Evolutionary conservation across 2,888 invertebrate genomes (phyloP), one percentile per base, ranked within the genome.

Genomic region (Formica aserva): DNA sequence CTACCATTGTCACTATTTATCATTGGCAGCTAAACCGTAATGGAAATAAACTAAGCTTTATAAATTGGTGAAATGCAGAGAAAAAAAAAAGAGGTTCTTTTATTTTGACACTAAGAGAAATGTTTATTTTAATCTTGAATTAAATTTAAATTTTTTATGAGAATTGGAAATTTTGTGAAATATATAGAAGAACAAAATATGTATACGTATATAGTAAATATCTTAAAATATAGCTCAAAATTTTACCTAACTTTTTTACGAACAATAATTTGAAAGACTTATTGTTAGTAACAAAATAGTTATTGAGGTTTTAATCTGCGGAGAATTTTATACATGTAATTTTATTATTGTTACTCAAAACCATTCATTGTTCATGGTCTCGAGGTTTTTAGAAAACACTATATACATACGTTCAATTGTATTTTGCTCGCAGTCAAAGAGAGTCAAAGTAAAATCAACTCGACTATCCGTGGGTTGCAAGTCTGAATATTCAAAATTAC

Each of bases 341-440:
- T 77, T 29, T 13, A 5, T 1, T 26, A 11, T 38, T 76, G 52
- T 41, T n/a, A 13, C 8, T 1, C 1, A 26, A 26, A 26, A 26
- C 1, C 1, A 26, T 26, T 1, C 26, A 26, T 26, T 26, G 26
- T 26, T 26, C 26, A 26, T 26, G 26, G 26, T 26, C 26, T 26
- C 81, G 57, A 22, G 11, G 22, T 48, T 63, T 62, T 72, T 22
- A 55, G 45, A 32, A 75, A 82, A 65, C n/a, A 45, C 26, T 26
- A 26, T 26, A 26, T 63, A 62, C 11, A 41, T 35, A 75, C 52
- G 41, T 52, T 15, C 18, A 41, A 65, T 76, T 57, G 45, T 26
- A 62, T 52, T 81, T 35, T 81, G 26, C 72, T 41, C 3, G 13
- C 2, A 55, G 9, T 75, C 75, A 82, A 76, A 82, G 82, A 29